These are phyloP conservation scores for Drosophila paramelanica DNA, from an alignment of 2,888 invertebrate genomes.

Conservation along the genomic window DNA sequence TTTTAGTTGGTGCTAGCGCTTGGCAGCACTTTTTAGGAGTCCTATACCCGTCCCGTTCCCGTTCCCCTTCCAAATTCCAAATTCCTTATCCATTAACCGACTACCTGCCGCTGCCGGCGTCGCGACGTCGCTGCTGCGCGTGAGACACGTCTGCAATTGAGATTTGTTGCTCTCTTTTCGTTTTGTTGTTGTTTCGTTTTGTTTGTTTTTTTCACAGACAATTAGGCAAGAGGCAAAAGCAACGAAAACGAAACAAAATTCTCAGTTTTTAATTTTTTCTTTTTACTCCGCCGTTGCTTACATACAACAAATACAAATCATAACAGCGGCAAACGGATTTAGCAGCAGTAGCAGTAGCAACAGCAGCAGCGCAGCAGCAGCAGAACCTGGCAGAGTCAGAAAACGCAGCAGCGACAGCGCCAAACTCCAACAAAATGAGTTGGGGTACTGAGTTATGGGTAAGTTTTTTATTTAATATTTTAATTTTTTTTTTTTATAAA, in stretches of 20 bases:
- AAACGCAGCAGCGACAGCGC: slow-evolving; percentile 78
- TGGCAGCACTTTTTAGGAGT: slow-evolving; percentile 33
- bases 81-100: slow-evolving; percentile 32
- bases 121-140: slow-evolving; percentile 36
- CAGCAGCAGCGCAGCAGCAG: slow-evolving; percentile 61
- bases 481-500: not conserved
- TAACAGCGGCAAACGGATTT: slow-evolving; percentile 66
- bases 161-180: slow-evolving; percentile 38
- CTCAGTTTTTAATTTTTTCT: slow-evolving; percentile 40
- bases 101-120: slow-evolving; percentile 57
- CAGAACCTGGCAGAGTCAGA: slow-evolving; percentile 83
- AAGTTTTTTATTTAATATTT: slow-evolving; percentile 58
- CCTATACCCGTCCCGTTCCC: slow-evolving; percentile 28
- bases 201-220: slow-evolving; percentile 23
- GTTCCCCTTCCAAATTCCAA: slow-evolving; percentile 3
- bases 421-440: slow-evolving; percentile 84
- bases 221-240: slow-evolving; percentile 33
- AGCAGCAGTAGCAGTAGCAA: slow-evolving; percentile 25
- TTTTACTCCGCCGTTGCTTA: slow-evolving; percentile 24
- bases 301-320: slow-evolving; percentile 31
- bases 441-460: slow-evolving; percentile 85
- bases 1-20: slow-evolving; percentile 39
- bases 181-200: slow-evolving; percentile 17
- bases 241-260: slow-evolving; percentile 52
- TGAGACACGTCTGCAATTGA: slow-evolving; percentile 62